These are phyloP conservation scores for Drosophila nigricruria DNA, from an alignment of 2,888 invertebrate species.

Conservation along the genomic window DNA sequence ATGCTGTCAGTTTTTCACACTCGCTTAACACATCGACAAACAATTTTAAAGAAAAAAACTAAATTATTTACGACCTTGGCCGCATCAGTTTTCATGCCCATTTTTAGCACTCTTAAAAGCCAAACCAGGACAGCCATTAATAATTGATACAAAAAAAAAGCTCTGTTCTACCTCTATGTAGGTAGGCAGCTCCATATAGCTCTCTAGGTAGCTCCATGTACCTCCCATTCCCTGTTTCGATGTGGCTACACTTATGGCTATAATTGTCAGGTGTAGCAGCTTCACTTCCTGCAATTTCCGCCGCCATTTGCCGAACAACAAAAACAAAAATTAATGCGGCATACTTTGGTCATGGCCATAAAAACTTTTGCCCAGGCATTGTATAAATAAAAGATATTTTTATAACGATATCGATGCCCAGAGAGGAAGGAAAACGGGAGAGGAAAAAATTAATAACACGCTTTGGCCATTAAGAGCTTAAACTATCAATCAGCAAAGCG, in stretches of 20 bases:
- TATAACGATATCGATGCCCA: constrained; percentile 21
- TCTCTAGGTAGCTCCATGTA: background rate
- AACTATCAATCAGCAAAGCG: constrained; percentile 58
- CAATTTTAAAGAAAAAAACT: background rate
- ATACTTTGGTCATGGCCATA: constrained; percentile 44
- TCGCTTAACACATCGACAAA: background rate
- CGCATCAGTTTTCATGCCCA: constrained; percentile 50
- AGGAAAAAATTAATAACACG: constrained; percentile 32
- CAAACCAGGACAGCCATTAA: constrained; percentile 46
- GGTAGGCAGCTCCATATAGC: background rate
- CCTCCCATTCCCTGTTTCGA: background rate
- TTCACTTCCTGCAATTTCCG: constrained; percentile 74
- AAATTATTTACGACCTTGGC: constrained; percentile 49
- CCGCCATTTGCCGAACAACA: constrained; percentile 26
- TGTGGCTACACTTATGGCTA: constrained; percentile 56
- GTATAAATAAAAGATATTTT: constrained; percentile 35
- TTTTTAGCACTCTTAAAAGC: constrained; percentile 54
- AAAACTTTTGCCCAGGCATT: constrained; percentile 43
- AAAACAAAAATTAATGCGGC: constrained; percentile 33
- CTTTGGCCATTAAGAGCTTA: constrained; percentile 73
- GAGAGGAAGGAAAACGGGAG: constrained; percentile 1
- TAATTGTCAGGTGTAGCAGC: constrained; percentile 74
- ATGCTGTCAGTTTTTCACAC: background rate
- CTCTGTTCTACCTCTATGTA: background rate
- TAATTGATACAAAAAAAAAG: constrained; percentile 47